Evolutionary conservation across 2,797 vertebrate genomes (phyloP).

Genomic region (Loriculus beryllinus): DNA sequence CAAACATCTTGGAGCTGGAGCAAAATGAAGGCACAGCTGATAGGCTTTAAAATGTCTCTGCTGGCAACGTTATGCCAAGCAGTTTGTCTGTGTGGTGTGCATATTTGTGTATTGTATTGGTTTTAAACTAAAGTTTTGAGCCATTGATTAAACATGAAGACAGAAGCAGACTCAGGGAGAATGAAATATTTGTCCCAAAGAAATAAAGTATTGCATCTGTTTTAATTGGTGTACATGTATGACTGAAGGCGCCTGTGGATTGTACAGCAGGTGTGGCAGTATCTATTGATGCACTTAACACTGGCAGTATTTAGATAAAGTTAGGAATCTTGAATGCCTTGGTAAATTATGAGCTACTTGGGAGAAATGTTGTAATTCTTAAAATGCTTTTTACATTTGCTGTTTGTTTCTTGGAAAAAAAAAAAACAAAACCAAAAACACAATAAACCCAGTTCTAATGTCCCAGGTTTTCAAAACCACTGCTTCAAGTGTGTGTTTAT

Average conservation of each 20-base stretch:
- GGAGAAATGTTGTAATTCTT: background rate
- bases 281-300: background rate
- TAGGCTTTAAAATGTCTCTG: background rate
- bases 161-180: background rate
- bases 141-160: background rate
- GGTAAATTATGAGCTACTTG: background rate
- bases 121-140: background rate
- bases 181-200: background rate
- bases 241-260: background rate
- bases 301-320: background rate
- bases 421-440: no score
- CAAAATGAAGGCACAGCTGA: background rate
- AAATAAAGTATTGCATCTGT: background rate
- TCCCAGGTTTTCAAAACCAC: background rate
- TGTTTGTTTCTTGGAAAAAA: background rate
- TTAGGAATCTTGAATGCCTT: background rate
- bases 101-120: background rate
- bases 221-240: background rate
- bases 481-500: background rate
- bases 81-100: background rate
- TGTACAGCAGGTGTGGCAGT: rapidly evolving
- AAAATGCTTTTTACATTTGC: background rate
- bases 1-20: background rate
- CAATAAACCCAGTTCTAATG: conserved; percentile 14
- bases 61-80: background rate